These are phyloP conservation scores for Zoanthus sansibaricus DNA, from an alignment of 92 coral and sea anemone genomes.

Conservation along the genomic window DNA sequence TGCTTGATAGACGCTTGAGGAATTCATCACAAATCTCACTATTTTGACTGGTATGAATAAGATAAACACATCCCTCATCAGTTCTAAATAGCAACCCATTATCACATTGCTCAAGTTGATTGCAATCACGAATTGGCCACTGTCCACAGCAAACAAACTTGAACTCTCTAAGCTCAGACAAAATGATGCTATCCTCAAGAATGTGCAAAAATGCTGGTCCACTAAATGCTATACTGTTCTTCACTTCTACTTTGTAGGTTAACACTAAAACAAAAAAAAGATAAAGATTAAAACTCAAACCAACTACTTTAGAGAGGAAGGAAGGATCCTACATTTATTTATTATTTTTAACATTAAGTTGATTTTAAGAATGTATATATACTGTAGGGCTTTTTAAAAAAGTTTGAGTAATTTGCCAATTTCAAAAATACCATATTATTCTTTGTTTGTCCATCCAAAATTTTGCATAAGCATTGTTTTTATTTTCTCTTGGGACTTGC, in stretches of 20 bases:
- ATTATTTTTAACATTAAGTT: too few relatives aligned
- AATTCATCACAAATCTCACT: conserved; percentile 9
- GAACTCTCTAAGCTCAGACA: conserved; percentile 11
- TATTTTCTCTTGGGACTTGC: too few relatives aligned
- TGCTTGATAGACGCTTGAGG: conserved; percentile 13
- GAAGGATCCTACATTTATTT: too few relatives aligned
- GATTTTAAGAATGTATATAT: too few relatives aligned
- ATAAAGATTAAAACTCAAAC: too few relatives aligned
- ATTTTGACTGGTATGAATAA: conserved; percentile 16
- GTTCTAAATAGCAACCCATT: conserved; percentile 18
- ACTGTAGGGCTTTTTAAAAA: too few relatives aligned
- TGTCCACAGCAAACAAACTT: conserved; percentile 17
- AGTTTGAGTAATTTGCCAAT: too few relatives aligned
- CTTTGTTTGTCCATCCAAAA: too few relatives aligned
- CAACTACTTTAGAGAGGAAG: too few relatives aligned
- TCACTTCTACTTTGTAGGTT: conserved; percentile 33
- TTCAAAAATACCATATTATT: too few relatives aligned
- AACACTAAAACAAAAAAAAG: conserved; percentile 25
- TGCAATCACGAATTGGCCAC: conserved; percentile 36
- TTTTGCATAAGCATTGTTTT: too few relatives aligned
- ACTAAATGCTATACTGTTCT: conserved; percentile 1
- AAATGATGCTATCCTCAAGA: conserved; percentile 6
- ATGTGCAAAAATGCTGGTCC: conserved; percentile 45
- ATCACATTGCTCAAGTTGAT: conserved; percentile 20
- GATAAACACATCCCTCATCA: background rate